Evolutionary conservation across 2,888 invertebrate species (phyloP).

Genomic region (Dorcus parallelipipedus): DNA sequence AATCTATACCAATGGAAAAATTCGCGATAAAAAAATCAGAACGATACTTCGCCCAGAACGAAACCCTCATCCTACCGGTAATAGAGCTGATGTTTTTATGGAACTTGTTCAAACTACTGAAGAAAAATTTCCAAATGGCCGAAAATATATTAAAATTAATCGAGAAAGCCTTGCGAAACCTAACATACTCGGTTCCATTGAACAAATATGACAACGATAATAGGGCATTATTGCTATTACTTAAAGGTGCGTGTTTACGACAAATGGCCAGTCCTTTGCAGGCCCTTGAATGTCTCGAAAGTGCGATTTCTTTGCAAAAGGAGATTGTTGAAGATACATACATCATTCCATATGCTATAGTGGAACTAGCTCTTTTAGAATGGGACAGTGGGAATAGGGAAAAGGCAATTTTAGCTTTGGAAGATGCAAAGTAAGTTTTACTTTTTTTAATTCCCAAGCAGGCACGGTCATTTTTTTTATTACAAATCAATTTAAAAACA

Average conservation of each 20-base stretch:
- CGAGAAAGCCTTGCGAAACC: slow-evolving; percentile 50
- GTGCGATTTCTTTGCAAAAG: slow-evolving; percentile 62
- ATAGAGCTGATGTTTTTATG: slow-evolving; percentile 88
- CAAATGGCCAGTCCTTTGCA: slow-evolving; percentile 74
- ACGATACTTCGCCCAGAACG: slow-evolving; percentile 72
- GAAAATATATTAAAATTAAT: slow-evolving; percentile 62
- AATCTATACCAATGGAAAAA: slow-evolving; percentile 96
- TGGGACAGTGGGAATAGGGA: slow-evolving; percentile 65
- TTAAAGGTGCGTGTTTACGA: slow-evolving; percentile 81
- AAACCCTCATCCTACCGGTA: slow-evolving; percentile 73
- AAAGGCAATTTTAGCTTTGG: slow-evolving; percentile 68
- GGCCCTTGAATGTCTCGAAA: slow-evolving; percentile 71
- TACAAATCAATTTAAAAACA: too few relatives aligned
- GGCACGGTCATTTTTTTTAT: too few relatives aligned
- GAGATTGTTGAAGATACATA: slow-evolving; percentile 79
- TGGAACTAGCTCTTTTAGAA: slow-evolving; percentile 81
- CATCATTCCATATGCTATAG: slow-evolving; percentile 79
- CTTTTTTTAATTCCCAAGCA: too few relatives aligned
- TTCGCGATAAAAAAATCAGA: slow-evolving; percentile 85
- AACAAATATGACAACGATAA: slow-evolving; percentile 66
- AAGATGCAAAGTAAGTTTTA: slow-evolving; percentile 73
- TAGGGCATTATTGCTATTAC: slow-evolving; percentile 66
- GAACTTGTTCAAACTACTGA: slow-evolving; percentile 85
- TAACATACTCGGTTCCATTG: slow-evolving; percentile 38
- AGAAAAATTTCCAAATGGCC: slow-evolving; percentile 63